Conservation (phyloP, 1,140 invertebrate species). For the Ceratoteleas bidentatus region DNA sequence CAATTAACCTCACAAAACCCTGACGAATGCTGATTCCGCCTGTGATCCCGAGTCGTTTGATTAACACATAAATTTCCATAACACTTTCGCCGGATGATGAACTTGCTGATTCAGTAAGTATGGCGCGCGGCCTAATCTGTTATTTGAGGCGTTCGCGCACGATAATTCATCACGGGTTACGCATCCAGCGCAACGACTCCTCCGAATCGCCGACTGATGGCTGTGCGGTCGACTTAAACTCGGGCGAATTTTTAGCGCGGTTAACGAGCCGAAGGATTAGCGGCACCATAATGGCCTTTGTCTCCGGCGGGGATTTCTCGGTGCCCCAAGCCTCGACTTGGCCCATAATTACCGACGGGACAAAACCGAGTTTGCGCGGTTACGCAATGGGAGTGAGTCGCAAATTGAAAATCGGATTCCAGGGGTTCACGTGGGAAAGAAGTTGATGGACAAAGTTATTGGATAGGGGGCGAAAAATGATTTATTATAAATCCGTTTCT, state of each 20-base stretch:
- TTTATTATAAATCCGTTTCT: no score
- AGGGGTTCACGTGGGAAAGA: no score
- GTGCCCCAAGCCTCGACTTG: no score
- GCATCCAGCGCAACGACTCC: constrained; percentile 16
- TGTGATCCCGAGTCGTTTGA: no score
- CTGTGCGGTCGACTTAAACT: constrained; percentile 10
- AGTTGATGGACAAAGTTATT: no score
- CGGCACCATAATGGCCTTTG: neutral
- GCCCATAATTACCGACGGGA: no score
- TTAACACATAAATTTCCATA: constrained; percentile 38
- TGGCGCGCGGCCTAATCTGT: constrained; percentile 23
- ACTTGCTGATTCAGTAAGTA: constrained; percentile 41
- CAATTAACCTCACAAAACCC: neutral
- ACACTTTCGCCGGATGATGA: constrained; percentile 40
- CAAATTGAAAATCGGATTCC: no score
- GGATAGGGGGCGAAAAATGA: no score
- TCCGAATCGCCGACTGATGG: constrained; percentile 32
- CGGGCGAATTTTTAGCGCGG: constrained; percentile 24
- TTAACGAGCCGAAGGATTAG: constrained; percentile 27
- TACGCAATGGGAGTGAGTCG: no score
- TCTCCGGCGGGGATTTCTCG: no score
- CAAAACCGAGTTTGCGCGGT: no score
- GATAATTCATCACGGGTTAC: constrained; percentile 45
- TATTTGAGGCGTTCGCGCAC: constrained; percentile 14
- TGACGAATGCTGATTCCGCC: neutral